Conservation (phyloP, 2,797 vertebrate species). For the Circus cinereus region DNA sequence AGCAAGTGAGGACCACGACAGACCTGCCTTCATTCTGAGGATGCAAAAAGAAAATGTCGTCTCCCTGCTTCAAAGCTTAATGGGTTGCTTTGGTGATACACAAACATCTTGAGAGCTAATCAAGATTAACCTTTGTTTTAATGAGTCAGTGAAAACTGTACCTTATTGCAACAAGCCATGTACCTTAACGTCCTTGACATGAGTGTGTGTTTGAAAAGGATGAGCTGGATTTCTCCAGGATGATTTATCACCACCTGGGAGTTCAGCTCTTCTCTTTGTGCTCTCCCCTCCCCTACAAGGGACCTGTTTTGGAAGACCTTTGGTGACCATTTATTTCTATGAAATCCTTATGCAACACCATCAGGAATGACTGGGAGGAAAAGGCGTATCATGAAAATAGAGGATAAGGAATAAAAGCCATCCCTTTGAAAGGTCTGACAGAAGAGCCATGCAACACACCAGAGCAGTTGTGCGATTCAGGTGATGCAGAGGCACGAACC, state of each 20-base stretch:
- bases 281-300: not conserved
- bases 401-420: not conserved
- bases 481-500: too few species aligned
- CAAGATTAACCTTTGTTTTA: not conserved
- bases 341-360: not conserved
- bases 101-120: not conserved
- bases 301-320: not conserved
- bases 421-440: not conserved
- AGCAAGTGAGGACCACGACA: not conserved
- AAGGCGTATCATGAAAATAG: not conserved
- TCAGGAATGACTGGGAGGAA: not conserved
- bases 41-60: not conserved
- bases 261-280: not conserved
- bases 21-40: not conserved
- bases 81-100: not conserved
- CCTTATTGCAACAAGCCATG: not conserved
- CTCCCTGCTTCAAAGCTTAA: not conserved
- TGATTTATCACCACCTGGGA: not conserved
- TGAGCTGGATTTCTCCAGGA: not conserved
- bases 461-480: rapidly evolving
- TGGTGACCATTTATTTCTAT: not conserved
- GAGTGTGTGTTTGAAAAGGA: not conserved
- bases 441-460: not conserved
- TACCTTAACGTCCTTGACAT: not conserved
- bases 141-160: not conserved